Evolutionary conservation across 2,888 invertebrate genomes (phyloP).

Genomic region (Eulithis prunata): DNA sequence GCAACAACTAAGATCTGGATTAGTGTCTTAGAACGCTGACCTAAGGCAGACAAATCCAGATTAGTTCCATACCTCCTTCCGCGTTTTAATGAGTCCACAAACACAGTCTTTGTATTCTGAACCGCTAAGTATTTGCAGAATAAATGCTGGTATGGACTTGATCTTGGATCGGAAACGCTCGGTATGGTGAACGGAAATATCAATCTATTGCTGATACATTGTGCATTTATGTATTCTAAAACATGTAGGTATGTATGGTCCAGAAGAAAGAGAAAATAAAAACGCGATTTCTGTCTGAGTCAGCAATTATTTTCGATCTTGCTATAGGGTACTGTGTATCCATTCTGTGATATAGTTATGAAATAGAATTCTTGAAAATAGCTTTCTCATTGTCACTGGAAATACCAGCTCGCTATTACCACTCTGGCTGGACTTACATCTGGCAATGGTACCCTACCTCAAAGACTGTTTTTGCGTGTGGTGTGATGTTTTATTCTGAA

Average conservation of each 20-base stretch:
- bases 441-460: not conserved
- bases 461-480: slow-evolving; percentile 6
- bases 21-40: slow-evolving; percentile 5
- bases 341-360: no score
- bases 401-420: no score
- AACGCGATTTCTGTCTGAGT: no score
- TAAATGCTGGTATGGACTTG: slow-evolving; percentile 13
- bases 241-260: no score
- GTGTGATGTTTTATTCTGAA: slow-evolving; percentile 7
- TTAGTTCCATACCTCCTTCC: slow-evolving; percentile 14
- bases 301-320: no score
- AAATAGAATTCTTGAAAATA: no score
- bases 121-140: not conserved
- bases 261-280: no score
- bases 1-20: not conserved
- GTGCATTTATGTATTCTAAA: not conserved
- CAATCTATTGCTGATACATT: not conserved
- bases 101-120: slow-evolving; percentile 4
- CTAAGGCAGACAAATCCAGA: slow-evolving; percentile 14
- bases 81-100: slow-evolving; percentile 14
- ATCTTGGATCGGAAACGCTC: slow-evolving; percentile 17
- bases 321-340: no score
- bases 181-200: slow-evolving; percentile 17
- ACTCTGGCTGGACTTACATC: no score
- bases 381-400: no score